Base-by-base conservation (phyloP, 2,113 vertebrate species). In the Hemiprocne comata region DNA sequence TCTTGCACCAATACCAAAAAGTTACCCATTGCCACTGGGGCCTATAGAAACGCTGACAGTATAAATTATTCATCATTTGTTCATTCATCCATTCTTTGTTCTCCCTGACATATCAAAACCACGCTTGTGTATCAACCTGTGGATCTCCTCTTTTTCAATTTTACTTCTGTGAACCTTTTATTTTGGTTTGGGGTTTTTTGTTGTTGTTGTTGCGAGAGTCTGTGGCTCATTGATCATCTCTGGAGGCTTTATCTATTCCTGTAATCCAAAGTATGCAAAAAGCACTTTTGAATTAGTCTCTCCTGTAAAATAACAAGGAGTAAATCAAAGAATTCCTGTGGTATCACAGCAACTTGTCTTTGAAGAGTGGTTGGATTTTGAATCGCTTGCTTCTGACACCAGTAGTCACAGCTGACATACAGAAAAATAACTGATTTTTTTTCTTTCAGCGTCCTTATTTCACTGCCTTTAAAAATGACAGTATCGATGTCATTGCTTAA, bases 401-500 rank as follows among this genome's bases (percentile, higher is more conserved):
- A 60, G 55, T 4, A 58, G 29, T 29, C 36, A 13, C 34, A 89
- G 29, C 77, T 94, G 78, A 72, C 61, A 11, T 44, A 60, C 34
- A 55, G 82, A 65, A 94, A 89, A 83, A 91, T 34, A 46, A 42
- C 21, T 38, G 28, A 2, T 18, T 5, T 9, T 34, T 16, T 12
- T 10, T 94, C 83, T 61, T 70, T 51, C 54, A 55, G 10, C 5
- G 0, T 46, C 57, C 60, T 62, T 62, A 20, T 58, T 88, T 78
- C 25, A 10, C 31, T 70, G 54, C 54, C 44, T 4, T 80, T 66
- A 60, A 54, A 71, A 79, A 20, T 51, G 2, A 6, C 18, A 8
- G 3, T 14, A 7, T 46, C n/a, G 14, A 2, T 31, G 64, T 28
- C 16, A 44, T 3, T 61, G 50, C 2, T 0, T 48, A 29, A 73